phyloP scores from a whole-genome alignment of 2,113 vertebrate genomes.

The Rhipidura dahli region DNA sequence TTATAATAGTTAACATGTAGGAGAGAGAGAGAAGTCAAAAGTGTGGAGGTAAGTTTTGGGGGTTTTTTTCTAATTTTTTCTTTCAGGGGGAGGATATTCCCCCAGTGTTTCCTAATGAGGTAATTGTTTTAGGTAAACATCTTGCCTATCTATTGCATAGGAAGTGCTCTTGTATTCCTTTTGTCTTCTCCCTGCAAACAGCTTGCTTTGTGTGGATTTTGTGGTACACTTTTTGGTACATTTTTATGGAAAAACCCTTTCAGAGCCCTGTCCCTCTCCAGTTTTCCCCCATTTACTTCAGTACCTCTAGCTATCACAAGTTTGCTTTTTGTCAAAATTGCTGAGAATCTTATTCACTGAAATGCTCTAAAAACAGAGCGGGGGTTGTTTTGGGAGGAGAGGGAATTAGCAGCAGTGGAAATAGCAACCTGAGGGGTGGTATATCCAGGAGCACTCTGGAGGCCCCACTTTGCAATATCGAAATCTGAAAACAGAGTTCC shows the following conservation, averaged over 20 bases:
- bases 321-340: neutral
- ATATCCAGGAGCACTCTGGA: neutral
- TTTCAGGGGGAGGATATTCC: neutral
- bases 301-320: neutral
- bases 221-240: neutral
- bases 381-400: neutral
- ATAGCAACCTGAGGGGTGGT: neutral
- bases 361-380: neutral
- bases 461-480: neutral
- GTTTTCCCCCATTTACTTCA: neutral
- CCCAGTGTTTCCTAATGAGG: neutral
- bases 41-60: neutral
- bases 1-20: neutral
- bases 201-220: neutral
- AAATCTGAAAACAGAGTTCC: neutral
- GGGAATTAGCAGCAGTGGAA: neutral
- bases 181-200: neutral
- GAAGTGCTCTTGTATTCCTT: neutral
- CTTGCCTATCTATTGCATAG: neutral
- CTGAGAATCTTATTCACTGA: neutral
- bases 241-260: neutral
- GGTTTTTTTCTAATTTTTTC: rapidly evolving
- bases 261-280: neutral
- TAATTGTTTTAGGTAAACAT: neutral
- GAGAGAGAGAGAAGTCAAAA: neutral